Conservation (phyloP, 2,797 vertebrate genomes). For the Eidolon dupreanum region DNA sequence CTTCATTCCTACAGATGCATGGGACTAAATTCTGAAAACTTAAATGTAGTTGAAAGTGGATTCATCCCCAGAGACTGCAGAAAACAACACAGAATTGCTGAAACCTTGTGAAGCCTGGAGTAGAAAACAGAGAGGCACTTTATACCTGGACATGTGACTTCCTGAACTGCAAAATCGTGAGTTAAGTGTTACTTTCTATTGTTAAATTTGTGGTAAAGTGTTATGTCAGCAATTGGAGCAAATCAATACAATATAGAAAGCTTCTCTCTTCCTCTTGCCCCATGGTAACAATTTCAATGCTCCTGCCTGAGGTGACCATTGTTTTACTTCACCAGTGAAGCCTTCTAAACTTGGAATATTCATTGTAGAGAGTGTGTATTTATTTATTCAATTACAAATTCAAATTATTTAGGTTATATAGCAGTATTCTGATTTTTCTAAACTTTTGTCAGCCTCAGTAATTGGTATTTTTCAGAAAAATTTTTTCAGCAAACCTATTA, state of each 20-base stretch:
- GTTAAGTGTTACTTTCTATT: neutral
- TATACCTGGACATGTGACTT: neutral
- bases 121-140: neutral
- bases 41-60: neutral
- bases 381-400: neutral
- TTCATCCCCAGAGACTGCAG: neutral
- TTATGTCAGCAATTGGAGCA: neutral
- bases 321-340: neutral
- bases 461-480: neutral
- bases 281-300: neutral
- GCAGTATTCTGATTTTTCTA: neutral
- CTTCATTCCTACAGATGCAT: neutral
- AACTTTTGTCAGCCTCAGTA: neutral
- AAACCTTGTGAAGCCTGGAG: neutral
- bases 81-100: neutral
- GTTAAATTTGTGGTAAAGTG: neutral
- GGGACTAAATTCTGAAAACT: neutral
- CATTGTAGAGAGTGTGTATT: neutral
- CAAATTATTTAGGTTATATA: neutral
- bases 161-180: neutral
- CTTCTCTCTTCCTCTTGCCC: neutral
- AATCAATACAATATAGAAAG: neutral
- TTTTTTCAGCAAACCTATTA: neutral
- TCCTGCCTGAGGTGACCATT: neutral
- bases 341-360: neutral